Base-by-base conservation (phyloP, 1,140 invertebrate genomes). In the Adoxophyes honmai region DNA sequence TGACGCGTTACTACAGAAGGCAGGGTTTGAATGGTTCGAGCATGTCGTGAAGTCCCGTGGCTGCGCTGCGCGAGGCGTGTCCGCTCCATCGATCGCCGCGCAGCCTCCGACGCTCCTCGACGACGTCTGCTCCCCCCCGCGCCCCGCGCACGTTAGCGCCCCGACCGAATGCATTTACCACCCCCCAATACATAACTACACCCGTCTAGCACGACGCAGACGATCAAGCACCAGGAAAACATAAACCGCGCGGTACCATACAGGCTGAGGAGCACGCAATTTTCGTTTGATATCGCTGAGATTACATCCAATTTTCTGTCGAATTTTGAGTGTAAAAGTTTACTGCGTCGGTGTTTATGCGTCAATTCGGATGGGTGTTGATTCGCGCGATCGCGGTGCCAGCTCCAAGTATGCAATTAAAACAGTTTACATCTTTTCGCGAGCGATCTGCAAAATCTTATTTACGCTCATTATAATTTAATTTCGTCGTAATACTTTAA, bases 11-110 rank as follows among this genome's bases (percentile, higher is more conserved):
- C n/a, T n/a, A n/a, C n/a, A n/a, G n/a, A n/a, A n/a, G n/a, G n/a
- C n/a, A n/a, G n/a, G n/a, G n/a, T n/a, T n/a, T n/a, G n/a, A n/a
- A n/a, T n/a, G n/a, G n/a, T n/a, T n/a, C n/a, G 2, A 28, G 21
- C 21, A 6, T 28, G 42, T 18, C 4, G 1, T 4, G 42, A 2
- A 1, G 21, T 28, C 21, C 2, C 21, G 21, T n/a, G 21, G 35
- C 38, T 18, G 72, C 62, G 70, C 57, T 52, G 83, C 84, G 85
- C 85, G 78, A 88, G 85, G 85, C 85, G 82, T 86, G 82, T 85
- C 82, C 81, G 82, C 81, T 85, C 77, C 85, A 88, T 88, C 85
- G 85, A 88, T 88, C 85, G 84, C 82, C 86, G 81, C 82, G 85
- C 82, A 88, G 82, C 81, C 71, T 87, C 84, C 79, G 72, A 75